Conservation (phyloP, 1,140 invertebrate genomes). For the Zaprionus ornatus region DNA sequence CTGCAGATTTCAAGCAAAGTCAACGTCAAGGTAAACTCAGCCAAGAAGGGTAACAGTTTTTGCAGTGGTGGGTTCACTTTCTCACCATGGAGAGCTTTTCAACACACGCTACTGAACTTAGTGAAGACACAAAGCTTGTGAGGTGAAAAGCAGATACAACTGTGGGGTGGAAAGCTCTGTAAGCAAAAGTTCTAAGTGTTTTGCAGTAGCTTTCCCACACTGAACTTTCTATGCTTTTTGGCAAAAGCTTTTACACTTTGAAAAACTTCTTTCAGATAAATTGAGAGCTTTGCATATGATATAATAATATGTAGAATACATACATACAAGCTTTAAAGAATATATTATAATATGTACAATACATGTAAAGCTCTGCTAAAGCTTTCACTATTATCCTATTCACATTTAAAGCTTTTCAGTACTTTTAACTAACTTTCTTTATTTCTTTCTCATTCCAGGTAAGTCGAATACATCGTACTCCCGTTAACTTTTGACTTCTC, state of each 20-base stretch:
- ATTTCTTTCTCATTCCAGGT: conserved; percentile 51
- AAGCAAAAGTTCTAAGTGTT: neutral
- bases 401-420: neutral
- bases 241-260: no score
- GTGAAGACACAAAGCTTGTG: neutral
- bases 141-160: neutral
- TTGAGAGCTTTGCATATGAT: no score
- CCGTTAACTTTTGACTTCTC: neutral
- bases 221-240: no score
- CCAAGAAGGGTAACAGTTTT: neutral
- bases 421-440: neutral
- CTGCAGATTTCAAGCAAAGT: neutral
- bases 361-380: neutral
- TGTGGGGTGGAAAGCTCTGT: neutral
- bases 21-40: neutral
- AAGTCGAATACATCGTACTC: conserved; percentile 32
- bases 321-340: no score
- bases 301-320: no score
- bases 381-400: neutral
- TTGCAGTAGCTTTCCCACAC: neutral
- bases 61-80: neutral
- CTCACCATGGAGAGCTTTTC: neutral
- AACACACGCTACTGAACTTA: neutral
- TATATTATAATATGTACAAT: no score
- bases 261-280: no score